Base-by-base conservation (phyloP, 2,888 invertebrate species). In the Blastobasis lacticolella region DNA sequence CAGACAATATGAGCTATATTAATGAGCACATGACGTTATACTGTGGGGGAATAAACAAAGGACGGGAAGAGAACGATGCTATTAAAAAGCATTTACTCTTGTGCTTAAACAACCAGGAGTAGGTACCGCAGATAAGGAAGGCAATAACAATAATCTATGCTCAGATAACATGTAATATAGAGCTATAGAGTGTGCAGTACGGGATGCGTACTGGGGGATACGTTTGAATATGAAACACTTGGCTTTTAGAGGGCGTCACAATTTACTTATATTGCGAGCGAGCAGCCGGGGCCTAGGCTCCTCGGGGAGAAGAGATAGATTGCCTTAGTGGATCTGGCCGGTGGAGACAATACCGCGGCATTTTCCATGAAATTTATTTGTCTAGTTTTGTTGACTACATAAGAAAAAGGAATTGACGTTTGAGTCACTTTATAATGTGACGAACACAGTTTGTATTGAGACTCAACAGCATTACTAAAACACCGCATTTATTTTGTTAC, bases 291-390 rank as follows among this genome's bases (percentile, higher is more conserved):
- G 59, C 59, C 62, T 58, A 62, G 58, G 62, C 65, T 69, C 78
- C 74, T 62, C 54, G 50, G 76, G 74, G 78, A 74, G 58, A 56
- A 55, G 63, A 68, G 69, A 76, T 73, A 75, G 67, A 77, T 78
- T 74, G 75, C 75, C 64, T 69, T 69, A 70, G 71, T 69, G 66
- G 64, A 70, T 60, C 59, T 67, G 61, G 60, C 67, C 62, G 63
- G 54, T 60, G 58, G 58, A 68, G 62, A 69, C 68, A 70, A 67
- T 63, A 69, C 69, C 62, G 61, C 49, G 63, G 67, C 63, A 69
- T 72, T 67, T 65, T 64, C 67, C 61, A 60, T 52, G 49, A 57
- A 64, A 61, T 23, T 23, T 23, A 23, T 3, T 23, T 23, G 23
- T 23, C 23, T 23, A 23, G 23, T 23, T 23, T 23, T 23, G 23